Evolutionary conservation across 2,797 vertebrate genomes (phyloP).

Genomic region (Takifugu ocellatus): DNA sequence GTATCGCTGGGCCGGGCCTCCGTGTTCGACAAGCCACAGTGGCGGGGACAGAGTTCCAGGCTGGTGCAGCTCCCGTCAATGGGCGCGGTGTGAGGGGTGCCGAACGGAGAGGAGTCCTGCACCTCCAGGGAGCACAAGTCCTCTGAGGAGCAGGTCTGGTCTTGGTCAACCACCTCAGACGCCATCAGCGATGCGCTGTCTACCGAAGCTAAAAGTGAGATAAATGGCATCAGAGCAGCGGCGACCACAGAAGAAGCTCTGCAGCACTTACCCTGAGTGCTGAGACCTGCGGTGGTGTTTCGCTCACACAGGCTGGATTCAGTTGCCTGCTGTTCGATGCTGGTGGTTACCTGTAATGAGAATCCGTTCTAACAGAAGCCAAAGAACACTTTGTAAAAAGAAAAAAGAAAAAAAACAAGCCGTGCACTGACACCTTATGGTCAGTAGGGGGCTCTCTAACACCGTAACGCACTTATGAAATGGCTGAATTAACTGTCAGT

Average conservation of each 20-base stretch:
- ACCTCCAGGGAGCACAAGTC: slow-evolving; percentile 86
- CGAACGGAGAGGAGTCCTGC: slow-evolving; percentile 81
- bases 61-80: slow-evolving; percentile 75
- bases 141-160: slow-evolving; percentile 81
- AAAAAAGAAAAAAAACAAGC: background rate
- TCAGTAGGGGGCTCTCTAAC: slow-evolving; percentile 56
- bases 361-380: background rate
- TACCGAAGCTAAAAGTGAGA: slow-evolving; percentile 76
- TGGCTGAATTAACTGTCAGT: slow-evolving; percentile 3
- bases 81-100: slow-evolving; percentile 62
- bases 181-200: slow-evolving; percentile 81
- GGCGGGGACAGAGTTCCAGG: slow-evolving; percentile 68
- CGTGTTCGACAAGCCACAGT: slow-evolving; percentile 44
- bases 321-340: slow-evolving; percentile 76
- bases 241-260: background rate
- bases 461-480: slow-evolving; percentile 22
- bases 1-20: slow-evolving; percentile 58
- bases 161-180: slow-evolving; percentile 79
- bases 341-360: slow-evolving; percentile 65
- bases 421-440: slow-evolving; percentile 14
- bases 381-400: background rate
- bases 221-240: background rate
- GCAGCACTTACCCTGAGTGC: slow-evolving; percentile 82
- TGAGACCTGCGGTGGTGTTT: slow-evolving; percentile 77
- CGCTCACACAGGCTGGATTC: slow-evolving; percentile 82